Conservation (phyloP, 2,888 invertebrate genomes). For the Myathropa florea region DNA sequence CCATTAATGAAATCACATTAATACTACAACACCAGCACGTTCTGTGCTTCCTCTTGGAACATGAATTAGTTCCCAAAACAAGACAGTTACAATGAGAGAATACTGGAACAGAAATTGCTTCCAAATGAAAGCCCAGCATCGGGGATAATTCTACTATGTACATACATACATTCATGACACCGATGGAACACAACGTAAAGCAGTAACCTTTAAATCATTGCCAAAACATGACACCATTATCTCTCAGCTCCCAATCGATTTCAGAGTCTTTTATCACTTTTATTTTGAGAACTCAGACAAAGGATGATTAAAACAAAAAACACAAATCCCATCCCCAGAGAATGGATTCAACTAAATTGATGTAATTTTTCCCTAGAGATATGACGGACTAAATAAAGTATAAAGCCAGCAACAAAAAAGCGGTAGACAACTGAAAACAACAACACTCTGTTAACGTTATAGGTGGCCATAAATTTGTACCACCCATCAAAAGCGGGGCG, state of each 20-base stretch:
- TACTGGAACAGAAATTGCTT: background rate
- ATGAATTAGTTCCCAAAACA: conserved; percentile 26
- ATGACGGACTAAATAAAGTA: conserved; percentile 45
- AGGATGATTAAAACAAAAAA: background rate
- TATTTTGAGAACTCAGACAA: background rate
- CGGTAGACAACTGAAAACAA: conserved; percentile 41
- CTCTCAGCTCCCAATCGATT: conserved; percentile 26
- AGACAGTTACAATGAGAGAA: conserved; percentile 16
- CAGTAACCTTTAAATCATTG: conserved; percentile 30
- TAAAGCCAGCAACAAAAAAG: conserved; percentile 5
- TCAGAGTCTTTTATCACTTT: conserved; percentile 27
- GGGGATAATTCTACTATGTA: background rate
- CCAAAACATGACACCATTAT: conserved; percentile 38
- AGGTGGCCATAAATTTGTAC: conserved; percentile 60
- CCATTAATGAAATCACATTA: conserved; percentile 49
- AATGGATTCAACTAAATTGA: conserved; percentile 60
- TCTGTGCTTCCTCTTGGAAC: conserved; percentile 12
- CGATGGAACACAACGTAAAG: background rate
- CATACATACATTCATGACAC: background rate
- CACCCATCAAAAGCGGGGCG: conserved; percentile 60
- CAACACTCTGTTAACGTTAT: conserved; percentile 42
- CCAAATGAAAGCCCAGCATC: background rate
- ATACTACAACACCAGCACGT: conserved; percentile 17
- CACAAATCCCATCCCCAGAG: conserved; percentile 21
- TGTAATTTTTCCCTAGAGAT: conserved; percentile 61